Conservation (phyloP, 64 coral and sea anemone species). For the Stylophora pistillata region DNA sequence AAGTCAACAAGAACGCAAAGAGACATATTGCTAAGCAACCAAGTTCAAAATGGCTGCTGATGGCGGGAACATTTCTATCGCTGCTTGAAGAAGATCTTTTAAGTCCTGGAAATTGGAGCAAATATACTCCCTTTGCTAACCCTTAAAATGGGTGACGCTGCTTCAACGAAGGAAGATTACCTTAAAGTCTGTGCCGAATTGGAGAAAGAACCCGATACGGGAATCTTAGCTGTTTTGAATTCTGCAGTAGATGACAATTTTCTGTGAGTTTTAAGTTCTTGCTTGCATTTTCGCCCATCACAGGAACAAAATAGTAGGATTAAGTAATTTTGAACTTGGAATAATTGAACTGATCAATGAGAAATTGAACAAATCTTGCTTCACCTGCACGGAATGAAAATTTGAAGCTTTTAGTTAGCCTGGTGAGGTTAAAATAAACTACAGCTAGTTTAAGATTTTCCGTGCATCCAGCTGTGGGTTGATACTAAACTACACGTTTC, state of each 20-base stretch:
- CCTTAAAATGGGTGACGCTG: slow-evolving; percentile 70
- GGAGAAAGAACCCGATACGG: slow-evolving; percentile 59
- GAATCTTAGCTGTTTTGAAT: slow-evolving; percentile 85
- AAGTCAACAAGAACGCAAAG: not conserved
- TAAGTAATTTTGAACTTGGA: slow-evolving; percentile 1
- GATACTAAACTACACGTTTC: not conserved
- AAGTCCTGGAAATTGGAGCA: not conserved
- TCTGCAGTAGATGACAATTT: slow-evolving; percentile 73
- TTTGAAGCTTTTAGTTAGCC: no score
- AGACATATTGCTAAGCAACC: slow-evolving; percentile 31
- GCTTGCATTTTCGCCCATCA: not conserved
- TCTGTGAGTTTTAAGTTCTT: slow-evolving; percentile 65
- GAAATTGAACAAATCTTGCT: no score
- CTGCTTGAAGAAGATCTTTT: not conserved
- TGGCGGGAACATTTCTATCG: not conserved
- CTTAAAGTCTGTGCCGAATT: slow-evolving; percentile 71
- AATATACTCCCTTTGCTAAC: not conserved
- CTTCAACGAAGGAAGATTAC: slow-evolving; percentile 80
- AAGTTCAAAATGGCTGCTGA: slow-evolving; percentile 48
- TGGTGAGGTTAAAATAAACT: no score
- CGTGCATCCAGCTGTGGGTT: no score
- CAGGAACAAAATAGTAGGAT: not conserved
- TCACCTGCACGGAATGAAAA: no score
- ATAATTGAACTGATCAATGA: no score
- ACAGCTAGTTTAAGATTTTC: no score